These are phyloP conservation scores for Drosophila sp. DNA, from an alignment of 1,140 invertebrate species.

Conservation along the genomic window DNA sequence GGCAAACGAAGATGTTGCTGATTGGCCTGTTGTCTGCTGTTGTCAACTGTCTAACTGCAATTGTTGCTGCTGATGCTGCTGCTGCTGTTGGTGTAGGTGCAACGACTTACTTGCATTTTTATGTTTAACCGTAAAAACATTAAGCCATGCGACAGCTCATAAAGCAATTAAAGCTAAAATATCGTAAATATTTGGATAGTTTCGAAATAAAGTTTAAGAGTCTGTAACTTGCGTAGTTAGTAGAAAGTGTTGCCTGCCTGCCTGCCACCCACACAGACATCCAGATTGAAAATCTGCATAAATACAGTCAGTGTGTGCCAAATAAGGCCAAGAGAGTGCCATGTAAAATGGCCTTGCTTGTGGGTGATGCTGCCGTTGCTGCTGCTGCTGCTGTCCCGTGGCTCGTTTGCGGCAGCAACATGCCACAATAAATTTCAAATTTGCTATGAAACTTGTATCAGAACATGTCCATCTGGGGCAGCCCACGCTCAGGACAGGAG, in stretches of 20 bases:
- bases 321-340: conserved; percentile 65
- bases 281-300: conserved; percentile 57
- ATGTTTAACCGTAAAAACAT: conserved; percentile 57
- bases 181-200: conserved; percentile 21
- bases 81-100: conserved; percentile 11
- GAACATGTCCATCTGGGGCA: conserved; percentile 76
- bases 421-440: conserved; percentile 76
- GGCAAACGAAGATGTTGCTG: conserved; percentile 74
- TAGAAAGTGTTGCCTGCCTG: conserved; percentile 62
- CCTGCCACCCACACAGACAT: conserved; percentile 63
- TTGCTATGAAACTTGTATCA: conserved; percentile 79
- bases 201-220: conserved; percentile 19
- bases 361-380: conserved; percentile 66
- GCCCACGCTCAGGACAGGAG: conserved; percentile 52
- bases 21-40: conserved; percentile 71
- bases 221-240: conserved; percentile 15
- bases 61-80: conserved; percentile 29
- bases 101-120: conserved; percentile 32
- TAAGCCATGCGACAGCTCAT: conserved; percentile 49
- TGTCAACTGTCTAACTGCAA: conserved; percentile 74
- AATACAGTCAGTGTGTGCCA: conserved; percentile 42
- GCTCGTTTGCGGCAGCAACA: conserved; percentile 34
- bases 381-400: conserved; percentile 24
- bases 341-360: conserved; percentile 51
- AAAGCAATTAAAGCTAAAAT: conserved; percentile 47